A percentile compares a stretch with the other conserved stretches of the same genome.
Conservation (phyloP, 2,888 invertebrate genomes). For the Heliconius cydno region DNA sequence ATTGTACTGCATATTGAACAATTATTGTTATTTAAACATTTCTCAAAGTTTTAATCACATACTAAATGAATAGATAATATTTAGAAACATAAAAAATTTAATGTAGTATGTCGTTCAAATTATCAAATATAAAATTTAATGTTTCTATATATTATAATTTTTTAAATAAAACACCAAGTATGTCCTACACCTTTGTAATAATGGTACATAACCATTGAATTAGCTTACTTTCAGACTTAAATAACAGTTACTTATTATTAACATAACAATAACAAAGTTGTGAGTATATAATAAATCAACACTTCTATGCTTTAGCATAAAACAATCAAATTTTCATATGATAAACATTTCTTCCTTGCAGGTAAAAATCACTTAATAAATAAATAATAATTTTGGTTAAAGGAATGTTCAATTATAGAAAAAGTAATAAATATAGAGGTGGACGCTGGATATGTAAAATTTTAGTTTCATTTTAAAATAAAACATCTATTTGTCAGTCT, state of each 20-base stretch:
- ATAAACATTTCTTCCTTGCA: constrained; percentile 26
- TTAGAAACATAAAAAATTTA: neutral
- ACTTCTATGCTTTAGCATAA: constrained; percentile 37
- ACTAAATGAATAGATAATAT: neutral
- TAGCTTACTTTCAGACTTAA: constrained; percentile 8
- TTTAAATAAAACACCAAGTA: neutral
- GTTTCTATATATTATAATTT: neutral
- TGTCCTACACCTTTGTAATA: neutral
- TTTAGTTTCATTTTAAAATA: constrained; percentile 35
- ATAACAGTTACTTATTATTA: neutral
- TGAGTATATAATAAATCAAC: constrained; percentile 29
- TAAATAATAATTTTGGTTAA: constrained; percentile 39
- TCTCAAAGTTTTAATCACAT: neutral
- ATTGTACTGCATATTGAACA: constrained; percentile 62
- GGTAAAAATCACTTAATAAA: constrained; percentile 33
- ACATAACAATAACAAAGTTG: constrained; percentile 26
- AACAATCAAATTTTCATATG: constrained; percentile 26
- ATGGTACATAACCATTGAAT: neutral
- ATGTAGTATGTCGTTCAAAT: neutral
- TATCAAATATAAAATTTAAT: neutral
- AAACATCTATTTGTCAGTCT: constrained; percentile 56
- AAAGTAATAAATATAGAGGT: constrained; percentile 28
- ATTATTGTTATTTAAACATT: constrained; percentile 41
- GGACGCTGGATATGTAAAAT: constrained; percentile 48
- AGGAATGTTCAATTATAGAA: constrained; percentile 45